Evolutionary conservation across 2,113 vertebrate genomes (phyloP), one percentile per base, ranked within the genome.

Genomic region (Stomatorhinus ivindoensis): DNA sequence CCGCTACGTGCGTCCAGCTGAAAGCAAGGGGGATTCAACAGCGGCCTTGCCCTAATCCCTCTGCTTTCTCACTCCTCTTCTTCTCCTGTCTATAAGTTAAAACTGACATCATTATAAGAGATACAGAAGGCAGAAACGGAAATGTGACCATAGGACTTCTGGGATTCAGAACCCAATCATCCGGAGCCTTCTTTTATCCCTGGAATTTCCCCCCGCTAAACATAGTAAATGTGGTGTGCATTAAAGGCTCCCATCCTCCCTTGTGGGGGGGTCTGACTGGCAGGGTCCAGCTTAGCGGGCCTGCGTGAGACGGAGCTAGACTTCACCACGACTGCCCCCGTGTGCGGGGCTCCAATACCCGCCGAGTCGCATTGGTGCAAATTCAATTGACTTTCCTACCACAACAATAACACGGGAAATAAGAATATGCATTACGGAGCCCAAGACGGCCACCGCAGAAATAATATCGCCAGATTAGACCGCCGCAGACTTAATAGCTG

Each of bases 171-270:
- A 76, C n/a, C 55, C 47, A 90, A 91, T 91, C 89, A 89, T 91
- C 92, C 90, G 90, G 91, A 91, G 89, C 65, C 83, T 31, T 88
- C 90, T 91, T 89, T 93, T 85, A 91, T 91, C 90, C 90, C 76
- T 87, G 85, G 73, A 91, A 91, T 50, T 89, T 89, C 89, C 89
- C 46, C 51, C 87, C 39, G 61, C 89, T 92, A 92, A 92, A 91
- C 87, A 91, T 13, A 46, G 87, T 69, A 89, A 90, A 89, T 24
- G 31, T 82, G 91, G 91, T 89, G 88, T 91, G 89, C 90, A 91
- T 91, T 91, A 91, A 90, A 91, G 87, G 80, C 88, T 90, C 84
- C 65, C 39, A 21, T 83, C 61, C 35, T 87, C 89, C 90, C 89
- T 50, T 87, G 76, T 87, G 90, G 90, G 86, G 13, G 69, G 73